A percentile compares a stretch with the other conserved stretches of the same genome.
phyloP scores from a whole-genome alignment of 2,797 vertebrate genomes.

The Bufotes viridis region DNA sequence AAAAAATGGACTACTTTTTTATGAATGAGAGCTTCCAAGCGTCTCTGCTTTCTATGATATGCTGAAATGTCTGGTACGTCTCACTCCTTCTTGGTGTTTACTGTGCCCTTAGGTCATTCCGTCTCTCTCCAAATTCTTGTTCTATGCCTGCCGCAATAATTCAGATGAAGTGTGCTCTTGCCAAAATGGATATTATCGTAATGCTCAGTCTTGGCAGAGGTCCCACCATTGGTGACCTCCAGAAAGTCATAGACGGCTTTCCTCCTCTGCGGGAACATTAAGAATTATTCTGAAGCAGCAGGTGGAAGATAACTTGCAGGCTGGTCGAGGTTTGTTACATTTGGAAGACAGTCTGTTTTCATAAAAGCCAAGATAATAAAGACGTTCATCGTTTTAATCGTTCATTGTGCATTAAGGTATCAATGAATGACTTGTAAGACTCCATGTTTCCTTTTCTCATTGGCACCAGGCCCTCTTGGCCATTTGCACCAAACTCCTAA shows the following conservation, averaged over 20 bases:
- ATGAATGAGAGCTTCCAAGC: slow-evolving; percentile 21
- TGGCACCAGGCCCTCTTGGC: neutral
- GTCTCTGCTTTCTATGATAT: slow-evolving; percentile 6
- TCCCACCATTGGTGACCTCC: slow-evolving; percentile 52
- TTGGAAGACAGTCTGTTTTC: neutral
- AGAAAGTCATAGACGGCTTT: slow-evolving; percentile 40
- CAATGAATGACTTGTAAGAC: neutral
- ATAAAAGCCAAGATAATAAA: neutral
- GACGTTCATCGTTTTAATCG: neutral
- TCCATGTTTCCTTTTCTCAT: neutral
- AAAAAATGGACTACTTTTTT: slow-evolving; percentile 13
- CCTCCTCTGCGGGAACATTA: slow-evolving; percentile 24
- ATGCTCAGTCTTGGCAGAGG: slow-evolving; percentile 54
- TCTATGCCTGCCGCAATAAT: slow-evolving; percentile 37
- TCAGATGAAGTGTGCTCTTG: slow-evolving; percentile 35
- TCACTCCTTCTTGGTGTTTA: slow-evolving; percentile 10
- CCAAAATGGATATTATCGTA: slow-evolving; percentile 58
- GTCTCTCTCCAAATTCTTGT: slow-evolving; percentile 23
- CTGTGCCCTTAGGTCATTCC: slow-evolving; percentile 25
- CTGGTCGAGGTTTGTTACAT: slow-evolving; percentile 4
- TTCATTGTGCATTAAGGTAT: neutral
- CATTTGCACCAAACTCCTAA: no score
- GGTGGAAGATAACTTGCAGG: slow-evolving; percentile 21
- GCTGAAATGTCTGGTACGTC: slow-evolving; percentile 10
- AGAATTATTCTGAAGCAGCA: slow-evolving; percentile 33